Evolutionary conservation across 2,888 invertebrate genomes (phyloP).

Genomic region (Temnothorax unifasciatus): DNA sequence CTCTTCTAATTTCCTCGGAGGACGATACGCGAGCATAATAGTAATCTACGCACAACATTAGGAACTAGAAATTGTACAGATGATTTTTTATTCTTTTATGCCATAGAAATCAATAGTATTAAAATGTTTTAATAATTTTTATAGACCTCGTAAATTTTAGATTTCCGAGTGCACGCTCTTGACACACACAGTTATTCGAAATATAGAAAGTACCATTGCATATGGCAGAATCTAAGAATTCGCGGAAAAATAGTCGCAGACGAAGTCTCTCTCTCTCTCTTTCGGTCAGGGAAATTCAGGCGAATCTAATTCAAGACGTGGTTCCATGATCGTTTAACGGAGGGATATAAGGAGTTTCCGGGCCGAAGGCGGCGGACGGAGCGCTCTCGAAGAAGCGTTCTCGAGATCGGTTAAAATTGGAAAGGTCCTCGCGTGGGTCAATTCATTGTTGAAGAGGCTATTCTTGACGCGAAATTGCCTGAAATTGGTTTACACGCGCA

Average conservation of each 20-base stretch:
- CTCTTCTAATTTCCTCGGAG: slow-evolving; percentile 55
- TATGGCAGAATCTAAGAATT: not conserved
- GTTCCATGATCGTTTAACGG: slow-evolving; percentile 64
- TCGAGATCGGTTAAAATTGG: slow-evolving; percentile 83
- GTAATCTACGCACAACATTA: not conserved
- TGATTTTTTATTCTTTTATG: not conserved
- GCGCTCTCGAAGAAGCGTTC: slow-evolving; percentile 69
- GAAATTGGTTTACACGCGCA: slow-evolving; percentile 86
- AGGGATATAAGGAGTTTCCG: slow-evolving; percentile 55
- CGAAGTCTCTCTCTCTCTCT: slow-evolving; percentile 37
- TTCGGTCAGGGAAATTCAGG: slow-evolving; percentile 72
- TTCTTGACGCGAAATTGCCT: slow-evolving; percentile 86
- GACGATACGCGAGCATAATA: not conserved
- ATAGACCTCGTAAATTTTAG: not conserved
- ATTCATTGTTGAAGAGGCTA: slow-evolving; percentile 85
- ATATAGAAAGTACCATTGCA: slow-evolving; percentile 5
- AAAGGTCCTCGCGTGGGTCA: slow-evolving; percentile 84
- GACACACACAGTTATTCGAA: not conserved
- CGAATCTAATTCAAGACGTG: slow-evolving; percentile 74
- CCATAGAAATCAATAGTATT: not conserved
- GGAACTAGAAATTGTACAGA: not conserved
- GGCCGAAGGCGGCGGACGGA: slow-evolving; percentile 57
- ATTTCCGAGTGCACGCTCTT: not conserved
- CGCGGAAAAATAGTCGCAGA: slow-evolving; percentile 11
- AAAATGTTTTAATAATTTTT: not conserved